Evolutionary conservation across 2,113 vertebrate genomes (phyloP).

Genomic region (Antigone vipio): DNA sequence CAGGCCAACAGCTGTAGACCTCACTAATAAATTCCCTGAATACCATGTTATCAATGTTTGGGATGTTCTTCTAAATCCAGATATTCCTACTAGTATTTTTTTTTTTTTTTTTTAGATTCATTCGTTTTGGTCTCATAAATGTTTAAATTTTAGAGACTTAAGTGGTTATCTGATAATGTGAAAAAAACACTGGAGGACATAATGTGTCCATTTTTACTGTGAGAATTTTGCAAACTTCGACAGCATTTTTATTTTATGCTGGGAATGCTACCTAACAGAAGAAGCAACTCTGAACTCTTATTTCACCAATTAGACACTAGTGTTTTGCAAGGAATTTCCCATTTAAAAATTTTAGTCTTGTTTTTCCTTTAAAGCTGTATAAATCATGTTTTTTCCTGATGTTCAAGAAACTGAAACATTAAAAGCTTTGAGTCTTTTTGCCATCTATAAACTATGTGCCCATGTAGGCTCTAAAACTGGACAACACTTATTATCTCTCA

Average conservation of each 20-base stretch:
- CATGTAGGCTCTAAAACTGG: not conserved
- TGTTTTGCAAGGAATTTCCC: not conserved
- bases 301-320: not conserved
- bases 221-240: not conserved
- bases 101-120: not conserved
- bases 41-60: slow-evolving; percentile 34
- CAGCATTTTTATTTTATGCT: not conserved
- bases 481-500: not conserved
- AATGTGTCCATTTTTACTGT: not conserved
- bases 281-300: not conserved
- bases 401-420: not conserved
- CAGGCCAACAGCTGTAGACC: slow-evolving; percentile 59
- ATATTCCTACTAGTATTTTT: not conserved
- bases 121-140: not conserved
- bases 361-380: not conserved
- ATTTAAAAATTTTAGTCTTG: not conserved
- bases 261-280: not conserved
- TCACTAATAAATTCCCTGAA: slow-evolving; percentile 55
- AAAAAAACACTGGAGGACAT: not conserved
- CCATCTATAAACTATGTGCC: not conserved
- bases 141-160: not conserved
- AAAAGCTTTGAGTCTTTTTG: not conserved
- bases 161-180: not conserved
- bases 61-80: not conserved
- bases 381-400: not conserved